Conservation (phyloP, 2,113 vertebrate genomes). For the Nibea albiflora region DNA sequence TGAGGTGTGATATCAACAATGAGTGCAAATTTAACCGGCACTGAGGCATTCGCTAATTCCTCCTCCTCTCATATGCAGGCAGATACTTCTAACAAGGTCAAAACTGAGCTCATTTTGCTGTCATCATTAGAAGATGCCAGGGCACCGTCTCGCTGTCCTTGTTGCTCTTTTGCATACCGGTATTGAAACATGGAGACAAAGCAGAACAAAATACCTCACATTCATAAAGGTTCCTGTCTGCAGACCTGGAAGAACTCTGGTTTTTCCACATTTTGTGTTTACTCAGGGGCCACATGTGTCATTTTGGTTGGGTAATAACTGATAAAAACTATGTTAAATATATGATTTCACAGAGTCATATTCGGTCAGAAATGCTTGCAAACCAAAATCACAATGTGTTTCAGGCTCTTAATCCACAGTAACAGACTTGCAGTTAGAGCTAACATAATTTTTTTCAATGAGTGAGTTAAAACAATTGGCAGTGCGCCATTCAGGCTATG, state of each 20-base stretch:
- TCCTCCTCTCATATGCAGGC: neutral
- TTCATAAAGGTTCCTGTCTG: slow-evolving; percentile 9
- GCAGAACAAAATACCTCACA: slow-evolving; percentile 44
- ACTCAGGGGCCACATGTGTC: neutral
- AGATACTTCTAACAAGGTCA: neutral
- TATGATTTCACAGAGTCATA: neutral
- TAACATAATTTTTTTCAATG: neutral
- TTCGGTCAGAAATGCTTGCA: neutral
- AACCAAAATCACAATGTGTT: neutral
- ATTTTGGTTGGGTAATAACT: neutral
- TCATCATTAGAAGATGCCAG: slow-evolving; percentile 35
- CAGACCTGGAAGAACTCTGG: slow-evolving; percentile 2
- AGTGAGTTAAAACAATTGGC: slow-evolving; percentile 34
- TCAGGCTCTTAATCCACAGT: neutral
- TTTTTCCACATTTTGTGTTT: slow-evolving; percentile 37
- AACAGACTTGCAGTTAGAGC: neutral
- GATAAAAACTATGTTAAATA: neutral
- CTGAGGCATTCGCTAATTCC: slow-evolving; percentile 19
- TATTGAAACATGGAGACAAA: slow-evolving; percentile 29
- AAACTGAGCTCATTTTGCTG: slow-evolving; percentile 1
- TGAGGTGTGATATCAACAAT: neutral
- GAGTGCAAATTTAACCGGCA: neutral
- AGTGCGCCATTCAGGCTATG: slow-evolving; percentile 5
- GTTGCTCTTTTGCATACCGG: slow-evolving; percentile 34
- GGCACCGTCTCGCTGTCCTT: neutral